A percentile compares a stretch with the other conserved stretches of the same genome.
These are phyloP conservation scores for Melikaiella ostensackeni DNA, from an alignment of 2,888 invertebrate genomes.

Conservation along the genomic window DNA sequence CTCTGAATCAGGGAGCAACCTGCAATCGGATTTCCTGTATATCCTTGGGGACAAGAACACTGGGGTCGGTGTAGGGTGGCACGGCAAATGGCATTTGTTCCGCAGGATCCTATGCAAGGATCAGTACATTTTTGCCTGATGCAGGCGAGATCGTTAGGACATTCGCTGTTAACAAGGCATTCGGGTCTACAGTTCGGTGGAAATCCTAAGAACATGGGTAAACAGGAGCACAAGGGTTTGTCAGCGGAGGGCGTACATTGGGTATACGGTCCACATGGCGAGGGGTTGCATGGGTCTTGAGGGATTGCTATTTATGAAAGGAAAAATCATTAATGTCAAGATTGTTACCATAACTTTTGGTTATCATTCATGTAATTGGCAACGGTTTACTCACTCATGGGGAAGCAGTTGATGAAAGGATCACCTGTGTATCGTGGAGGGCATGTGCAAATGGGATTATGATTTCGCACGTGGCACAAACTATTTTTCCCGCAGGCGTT, in stretches of 20 bases:
- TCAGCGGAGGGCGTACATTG: slow-evolving; percentile 66
- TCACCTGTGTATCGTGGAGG: slow-evolving; percentile 79
- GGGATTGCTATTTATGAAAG: slow-evolving; percentile 42
- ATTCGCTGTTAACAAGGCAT: slow-evolving; percentile 85
- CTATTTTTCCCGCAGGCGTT: slow-evolving; percentile 80
- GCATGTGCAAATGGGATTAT: slow-evolving; percentile 81
- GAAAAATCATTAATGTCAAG: slow-evolving; percentile 9
- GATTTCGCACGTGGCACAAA: slow-evolving; percentile 80
- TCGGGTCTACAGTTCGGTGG: slow-evolving; percentile 88
- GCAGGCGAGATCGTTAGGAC: slow-evolving; percentile 81
- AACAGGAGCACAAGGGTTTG: slow-evolving; percentile 84
- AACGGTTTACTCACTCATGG: slow-evolving; percentile 86
- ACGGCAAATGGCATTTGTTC: slow-evolving; percentile 81
- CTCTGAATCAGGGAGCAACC: slow-evolving; percentile 77
- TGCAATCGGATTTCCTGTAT: slow-evolving; percentile 84
- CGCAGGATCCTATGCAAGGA: slow-evolving; percentile 83
- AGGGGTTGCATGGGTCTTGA: slow-evolving; percentile 64
- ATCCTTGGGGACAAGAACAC: slow-evolving; percentile 82
- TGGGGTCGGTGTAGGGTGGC: slow-evolving; percentile 83
- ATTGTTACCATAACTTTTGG: not conserved
- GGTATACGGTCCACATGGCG: slow-evolving; percentile 82
- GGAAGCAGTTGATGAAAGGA: slow-evolving; percentile 84
- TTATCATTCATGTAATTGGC: slow-evolving; percentile 55
- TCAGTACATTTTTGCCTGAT: slow-evolving; percentile 83
- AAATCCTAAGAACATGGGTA: slow-evolving; percentile 84